A percentile compares a stretch with the other conserved stretches of the same genome.
These are phyloP conservation scores for Zaprionus lineosus DNA, from an alignment of 2,888 invertebrate species.

Conservation along the genomic window DNA sequence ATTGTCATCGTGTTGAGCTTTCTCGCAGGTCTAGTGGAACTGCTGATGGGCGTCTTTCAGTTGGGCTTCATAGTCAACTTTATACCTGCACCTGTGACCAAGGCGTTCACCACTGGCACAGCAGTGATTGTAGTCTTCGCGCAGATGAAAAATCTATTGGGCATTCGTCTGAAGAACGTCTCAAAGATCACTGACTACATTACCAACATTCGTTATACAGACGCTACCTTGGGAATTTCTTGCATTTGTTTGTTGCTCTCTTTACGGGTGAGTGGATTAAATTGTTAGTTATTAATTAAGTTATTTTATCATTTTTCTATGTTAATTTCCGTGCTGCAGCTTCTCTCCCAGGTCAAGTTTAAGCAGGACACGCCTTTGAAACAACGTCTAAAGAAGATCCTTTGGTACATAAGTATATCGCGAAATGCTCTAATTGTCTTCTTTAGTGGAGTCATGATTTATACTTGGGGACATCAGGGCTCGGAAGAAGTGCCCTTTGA, in stretches of 20 bases:
- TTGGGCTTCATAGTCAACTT: constrained; percentile 92
- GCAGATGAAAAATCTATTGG: constrained; percentile 89
- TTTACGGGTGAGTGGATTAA: constrained; percentile 85
- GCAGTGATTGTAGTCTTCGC: constrained; percentile 90
- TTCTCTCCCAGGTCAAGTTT: constrained; percentile 71
- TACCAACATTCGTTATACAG: constrained; percentile 85
- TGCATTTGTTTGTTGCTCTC: constrained; percentile 87
- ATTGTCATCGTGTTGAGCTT: constrained; percentile 90
- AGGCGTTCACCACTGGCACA: constrained; percentile 93
- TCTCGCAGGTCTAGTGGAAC: constrained; percentile 89
- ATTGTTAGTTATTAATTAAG: no score
- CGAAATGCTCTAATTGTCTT: constrained; percentile 91
- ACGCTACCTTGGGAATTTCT: constrained; percentile 86
- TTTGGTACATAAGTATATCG: constrained; percentile 90
- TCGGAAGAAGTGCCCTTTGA: constrained; percentile 85
- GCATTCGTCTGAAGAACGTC: constrained; percentile 85
- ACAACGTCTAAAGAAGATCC: constrained; percentile 83
- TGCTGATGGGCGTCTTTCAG: constrained; percentile 91
- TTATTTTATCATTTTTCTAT: not conserved
- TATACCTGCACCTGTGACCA: constrained; percentile 91
- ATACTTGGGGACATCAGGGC: constrained; percentile 78
- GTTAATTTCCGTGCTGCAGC: constrained; percentile 32
- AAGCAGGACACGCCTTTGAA: constrained; percentile 54
- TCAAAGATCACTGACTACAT: constrained; percentile 81
- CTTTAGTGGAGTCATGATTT: constrained; percentile 86